A percentile compares a stretch with the other conserved stretches of the same genome.
phyloP scores from a whole-genome alignment of 2,113 vertebrate species.

The Pterocles gutturalis region DNA sequence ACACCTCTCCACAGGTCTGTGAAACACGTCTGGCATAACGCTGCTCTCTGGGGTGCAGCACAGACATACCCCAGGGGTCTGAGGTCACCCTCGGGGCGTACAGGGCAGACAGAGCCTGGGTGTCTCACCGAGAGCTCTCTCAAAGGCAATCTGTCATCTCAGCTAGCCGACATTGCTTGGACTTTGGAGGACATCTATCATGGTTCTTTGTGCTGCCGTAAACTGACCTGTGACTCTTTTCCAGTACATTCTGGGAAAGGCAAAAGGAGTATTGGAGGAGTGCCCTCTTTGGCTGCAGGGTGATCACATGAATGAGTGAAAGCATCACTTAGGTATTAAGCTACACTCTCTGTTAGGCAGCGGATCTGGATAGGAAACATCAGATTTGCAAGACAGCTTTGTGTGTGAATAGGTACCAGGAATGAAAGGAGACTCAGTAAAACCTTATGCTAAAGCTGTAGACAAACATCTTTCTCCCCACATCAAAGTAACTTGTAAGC shows the following conservation, averaged over 20 bases:
- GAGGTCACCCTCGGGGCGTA: background rate
- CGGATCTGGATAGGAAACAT: background rate
- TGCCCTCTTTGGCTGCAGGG: background rate
- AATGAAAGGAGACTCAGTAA: background rate
- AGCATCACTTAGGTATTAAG: background rate
- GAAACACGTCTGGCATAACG: background rate
- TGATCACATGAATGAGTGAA: background rate
- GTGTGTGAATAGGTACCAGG: background rate
- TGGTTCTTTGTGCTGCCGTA: background rate
- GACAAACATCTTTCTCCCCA: background rate
- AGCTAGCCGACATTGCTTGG: background rate
- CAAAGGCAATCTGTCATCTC: background rate
- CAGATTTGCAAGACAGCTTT: background rate
- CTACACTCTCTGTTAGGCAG: background rate
- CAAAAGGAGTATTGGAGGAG: background rate
- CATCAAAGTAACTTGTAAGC: constrained; percentile 17
- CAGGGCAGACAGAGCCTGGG: background rate
- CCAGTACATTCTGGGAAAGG: background rate
- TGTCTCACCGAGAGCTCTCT: background rate
- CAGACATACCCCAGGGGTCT: fast-evolving
- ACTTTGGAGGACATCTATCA: background rate
- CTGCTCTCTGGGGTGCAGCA: background rate
- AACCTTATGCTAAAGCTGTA: background rate
- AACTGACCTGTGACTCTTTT: background rate
- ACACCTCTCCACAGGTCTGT: background rate